phyloP scores from a whole-genome alignment of 30 jellyfish, hydroid and myxozoan genomes.

The Aurelia sp. region DNA sequence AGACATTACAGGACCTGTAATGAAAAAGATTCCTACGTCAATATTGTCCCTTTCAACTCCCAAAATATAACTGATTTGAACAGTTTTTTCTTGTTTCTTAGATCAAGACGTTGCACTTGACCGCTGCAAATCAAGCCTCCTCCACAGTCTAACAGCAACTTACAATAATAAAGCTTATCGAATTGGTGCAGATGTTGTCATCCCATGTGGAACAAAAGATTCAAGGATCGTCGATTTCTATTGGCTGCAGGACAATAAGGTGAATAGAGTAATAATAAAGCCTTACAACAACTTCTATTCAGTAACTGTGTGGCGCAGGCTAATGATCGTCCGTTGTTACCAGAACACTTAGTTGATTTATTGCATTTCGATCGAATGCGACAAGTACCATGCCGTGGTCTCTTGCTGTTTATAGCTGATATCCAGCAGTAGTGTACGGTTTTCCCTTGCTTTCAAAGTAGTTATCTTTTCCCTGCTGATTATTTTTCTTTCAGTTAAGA shows the following conservation, averaged over 20 bases:
- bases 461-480: no score
- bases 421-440: no score
- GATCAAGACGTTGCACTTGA: slow-evolving; percentile 53
- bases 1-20: no score
- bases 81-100: neutral
- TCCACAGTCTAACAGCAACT: neutral
- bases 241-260: slow-evolving; percentile 62
- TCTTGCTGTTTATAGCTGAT: no score
- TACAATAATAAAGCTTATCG: slow-evolving; percentile 27
- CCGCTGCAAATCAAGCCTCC: slow-evolving; percentile 28
- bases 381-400: no score
- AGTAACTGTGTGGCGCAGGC: neutral
- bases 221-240: slow-evolving; percentile 46
- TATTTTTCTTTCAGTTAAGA: no score
- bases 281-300: neutral
- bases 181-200: slow-evolving; percentile 43
- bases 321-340: neutral
- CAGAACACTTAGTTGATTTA: no score
- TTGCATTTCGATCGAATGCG: no score
- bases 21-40: no score
- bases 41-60: no score
- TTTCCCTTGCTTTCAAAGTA: no score
- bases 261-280: neutral
- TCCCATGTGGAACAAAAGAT: slow-evolving; percentile 41
- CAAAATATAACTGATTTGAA: no score